A percentile compares a stretch with the other conserved stretches of the same genome.
phyloP scores from a whole-genome alignment of 1,140 invertebrate genomes.

The Halesus radiatus region DNA sequence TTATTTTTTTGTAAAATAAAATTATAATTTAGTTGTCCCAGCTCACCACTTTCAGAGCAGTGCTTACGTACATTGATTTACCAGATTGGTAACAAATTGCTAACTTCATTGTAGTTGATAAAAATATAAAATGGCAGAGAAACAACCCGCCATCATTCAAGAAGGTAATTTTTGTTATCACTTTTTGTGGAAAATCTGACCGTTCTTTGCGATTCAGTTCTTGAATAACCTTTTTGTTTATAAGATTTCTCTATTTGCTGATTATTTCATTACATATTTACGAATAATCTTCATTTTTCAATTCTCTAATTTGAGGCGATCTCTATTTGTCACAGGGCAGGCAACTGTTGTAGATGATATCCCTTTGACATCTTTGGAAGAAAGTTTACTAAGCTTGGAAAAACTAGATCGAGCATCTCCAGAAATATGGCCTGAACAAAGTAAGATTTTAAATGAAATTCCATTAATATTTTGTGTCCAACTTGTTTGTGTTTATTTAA shows the following conservation, averaged over 20 bases:
- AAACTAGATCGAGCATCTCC: conserved; percentile 92
- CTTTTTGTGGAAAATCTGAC: neutral
- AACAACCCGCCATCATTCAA: conserved; percentile 64
- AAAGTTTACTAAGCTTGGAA: conserved; percentile 86
- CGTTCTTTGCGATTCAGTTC: neutral
- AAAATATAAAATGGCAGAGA: conserved; percentile 69
- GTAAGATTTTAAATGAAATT: conserved; percentile 70
- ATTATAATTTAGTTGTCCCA: no score
- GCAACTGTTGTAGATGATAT: conserved; percentile 66
- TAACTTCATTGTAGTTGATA: conserved; percentile 44
- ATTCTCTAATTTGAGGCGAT: conserved; percentile 46
- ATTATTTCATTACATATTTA: conserved; percentile 7
- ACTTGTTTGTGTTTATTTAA: neutral
- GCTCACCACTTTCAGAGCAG: no score
- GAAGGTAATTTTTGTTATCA: conserved; percentile 57
- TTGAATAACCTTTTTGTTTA: neutral
- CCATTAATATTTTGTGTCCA: neutral
- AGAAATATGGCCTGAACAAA: conserved; percentile 94
- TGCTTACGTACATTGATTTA: neutral
- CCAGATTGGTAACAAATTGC: conserved; percentile 18
- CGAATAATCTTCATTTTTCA: conserved; percentile 16
- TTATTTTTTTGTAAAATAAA: no score
- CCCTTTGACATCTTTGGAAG: conserved; percentile 73
- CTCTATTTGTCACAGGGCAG: conserved; percentile 61
- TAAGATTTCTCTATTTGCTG: conserved; percentile 4